phyloP scores from a whole-genome alignment of 2,888 invertebrate genomes.

The Priapulus caudatus region DNA sequence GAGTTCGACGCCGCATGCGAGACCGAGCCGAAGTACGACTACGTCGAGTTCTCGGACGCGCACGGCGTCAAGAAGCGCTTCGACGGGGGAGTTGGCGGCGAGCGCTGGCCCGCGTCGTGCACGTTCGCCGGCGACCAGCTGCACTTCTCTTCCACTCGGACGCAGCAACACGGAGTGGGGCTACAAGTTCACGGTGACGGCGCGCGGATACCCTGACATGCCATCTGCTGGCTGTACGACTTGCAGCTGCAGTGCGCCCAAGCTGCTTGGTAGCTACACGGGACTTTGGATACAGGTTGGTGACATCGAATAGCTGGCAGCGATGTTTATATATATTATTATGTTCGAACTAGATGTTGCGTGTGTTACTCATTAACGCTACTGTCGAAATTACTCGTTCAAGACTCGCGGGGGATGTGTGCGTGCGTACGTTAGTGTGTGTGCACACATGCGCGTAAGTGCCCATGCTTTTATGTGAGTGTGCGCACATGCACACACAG shows the following conservation, averaged over 20 bases:
- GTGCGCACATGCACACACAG: too few species aligned
- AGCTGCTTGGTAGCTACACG: slow-evolving; percentile 32
- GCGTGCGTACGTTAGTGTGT: too few species aligned
- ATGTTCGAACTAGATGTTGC: too few species aligned
- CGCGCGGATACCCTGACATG: slow-evolving; percentile 33
- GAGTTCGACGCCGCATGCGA: slow-evolving; percentile 37
- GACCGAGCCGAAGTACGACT: slow-evolving; percentile 37
- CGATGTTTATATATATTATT: too few species aligned
- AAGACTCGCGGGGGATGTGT: too few species aligned
- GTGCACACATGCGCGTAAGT: too few species aligned
- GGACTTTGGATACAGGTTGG: too few species aligned
- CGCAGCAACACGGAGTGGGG: slow-evolving; percentile 38
- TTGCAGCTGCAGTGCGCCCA: slow-evolving; percentile 31
- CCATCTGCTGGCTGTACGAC: slow-evolving; percentile 35
- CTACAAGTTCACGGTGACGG: slow-evolving; percentile 37
- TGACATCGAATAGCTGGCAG: too few species aligned
- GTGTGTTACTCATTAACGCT: too few species aligned
- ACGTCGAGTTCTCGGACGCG: slow-evolving; percentile 35
- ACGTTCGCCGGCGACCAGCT: slow-evolving; percentile 24
- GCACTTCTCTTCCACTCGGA: slow-evolving; percentile 36
- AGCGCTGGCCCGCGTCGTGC: slow-evolving; percentile 33
- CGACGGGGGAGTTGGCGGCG: slow-evolving; percentile 34
- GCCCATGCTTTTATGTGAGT: too few species aligned
- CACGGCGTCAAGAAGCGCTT: slow-evolving; percentile 31
- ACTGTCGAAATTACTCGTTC: too few species aligned